Evolutionary conservation across 2,888 invertebrate species (phyloP).

Genomic region (Euplexia lucipara): DNA sequence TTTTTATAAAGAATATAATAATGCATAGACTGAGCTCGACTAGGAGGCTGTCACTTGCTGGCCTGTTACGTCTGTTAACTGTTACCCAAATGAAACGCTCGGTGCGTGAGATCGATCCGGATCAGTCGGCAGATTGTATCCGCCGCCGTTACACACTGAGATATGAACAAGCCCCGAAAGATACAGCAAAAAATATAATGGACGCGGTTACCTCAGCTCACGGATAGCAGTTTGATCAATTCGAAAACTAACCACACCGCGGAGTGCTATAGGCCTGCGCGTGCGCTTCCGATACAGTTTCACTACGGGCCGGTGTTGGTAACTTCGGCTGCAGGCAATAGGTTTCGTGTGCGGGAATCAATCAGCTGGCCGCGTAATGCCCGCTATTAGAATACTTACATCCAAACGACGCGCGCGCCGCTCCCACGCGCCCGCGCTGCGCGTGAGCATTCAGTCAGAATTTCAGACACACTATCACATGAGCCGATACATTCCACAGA

Average conservation of each 20-base stretch:
- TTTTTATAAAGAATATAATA: conserved; percentile 30
- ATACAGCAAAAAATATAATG: conserved; percentile 33
- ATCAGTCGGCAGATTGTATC: conserved; percentile 48
- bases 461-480: conserved; percentile 12
- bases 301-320: neutral
- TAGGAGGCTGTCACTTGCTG: conserved; percentile 37
- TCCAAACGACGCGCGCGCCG: conserved; percentile 55
- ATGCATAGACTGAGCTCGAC: conserved; percentile 8
- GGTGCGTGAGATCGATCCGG: conserved; percentile 55
- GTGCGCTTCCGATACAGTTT: conserved; percentile 39
- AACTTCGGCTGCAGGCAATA: conserved; percentile 37
- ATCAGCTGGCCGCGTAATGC: conserved; percentile 59
- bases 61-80: too few species aligned
- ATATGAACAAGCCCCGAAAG: conserved; percentile 35
- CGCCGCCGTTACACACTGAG: conserved; percentile 37
- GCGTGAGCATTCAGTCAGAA: conserved; percentile 4
- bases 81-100: conserved; percentile 38
- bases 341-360: conserved; percentile 55
- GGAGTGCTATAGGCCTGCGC: conserved; percentile 17
- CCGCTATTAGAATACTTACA: conserved; percentile 65
- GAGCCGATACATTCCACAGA: conserved; percentile 26
- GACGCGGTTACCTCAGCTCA: conserved; percentile 15
- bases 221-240: conserved; percentile 31
- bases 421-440: conserved; percentile 38
- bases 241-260: conserved; percentile 14